Conservation (phyloP, 2,888 invertebrate genomes). For the Ochropleura plecta region DNA sequence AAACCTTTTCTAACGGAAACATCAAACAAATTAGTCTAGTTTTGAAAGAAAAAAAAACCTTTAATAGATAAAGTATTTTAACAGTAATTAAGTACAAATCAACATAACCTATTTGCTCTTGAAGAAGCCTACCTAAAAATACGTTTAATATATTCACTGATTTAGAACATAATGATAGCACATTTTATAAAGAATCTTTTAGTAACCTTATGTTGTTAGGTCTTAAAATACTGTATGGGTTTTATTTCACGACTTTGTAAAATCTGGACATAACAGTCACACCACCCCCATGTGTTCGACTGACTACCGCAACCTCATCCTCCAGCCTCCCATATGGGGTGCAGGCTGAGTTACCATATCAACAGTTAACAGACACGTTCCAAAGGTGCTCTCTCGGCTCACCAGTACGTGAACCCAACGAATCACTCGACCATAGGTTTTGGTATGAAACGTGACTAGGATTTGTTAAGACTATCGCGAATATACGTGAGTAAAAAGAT, state of each 20-base stretch:
- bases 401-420: slow-evolving; percentile 5
- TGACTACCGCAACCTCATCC: neutral
- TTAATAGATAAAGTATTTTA: neutral
- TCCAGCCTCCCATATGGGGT: neutral
- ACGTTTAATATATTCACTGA: slow-evolving; percentile 15
- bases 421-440: slow-evolving; percentile 21
- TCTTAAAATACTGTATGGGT: neutral
- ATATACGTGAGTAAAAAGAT: neutral
- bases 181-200: neutral
- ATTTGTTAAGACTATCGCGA: neutral
- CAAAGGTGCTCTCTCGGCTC: neutral
- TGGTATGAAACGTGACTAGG: slow-evolving; percentile 17
- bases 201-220: neutral
- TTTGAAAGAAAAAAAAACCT: neutral
- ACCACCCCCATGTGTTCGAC: neutral
- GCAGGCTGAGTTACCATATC: slow-evolving; percentile 8
- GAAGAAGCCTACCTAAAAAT: neutral
- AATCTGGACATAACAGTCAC: neutral
- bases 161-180: neutral
- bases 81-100: neutral
- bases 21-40: neutral
- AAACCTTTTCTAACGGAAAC: neutral
- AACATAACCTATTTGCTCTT: neutral
- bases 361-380: neutral
- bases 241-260: slow-evolving; percentile 1